Conservation (phyloP, 1,140 invertebrate species). For the Teleogryllus occipitalis region DNA sequence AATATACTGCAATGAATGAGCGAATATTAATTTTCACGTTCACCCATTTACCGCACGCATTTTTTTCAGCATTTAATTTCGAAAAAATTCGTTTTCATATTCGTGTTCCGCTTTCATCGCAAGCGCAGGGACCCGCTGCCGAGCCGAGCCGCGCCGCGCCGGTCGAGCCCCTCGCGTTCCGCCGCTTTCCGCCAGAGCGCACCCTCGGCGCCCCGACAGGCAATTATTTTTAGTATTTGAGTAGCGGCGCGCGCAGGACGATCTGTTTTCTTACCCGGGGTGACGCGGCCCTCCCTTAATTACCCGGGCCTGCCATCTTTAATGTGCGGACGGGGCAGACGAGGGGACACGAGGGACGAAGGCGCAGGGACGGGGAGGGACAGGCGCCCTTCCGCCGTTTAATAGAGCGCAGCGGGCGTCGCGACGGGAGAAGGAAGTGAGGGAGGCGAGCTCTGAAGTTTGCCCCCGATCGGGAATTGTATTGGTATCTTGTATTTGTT, state of each 20-base stretch:
- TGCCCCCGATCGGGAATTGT: not conserved
- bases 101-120: not conserved
- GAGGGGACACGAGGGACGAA: not conserved
- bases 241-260: not conserved
- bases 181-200: not conserved
- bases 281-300: constrained; percentile 2
- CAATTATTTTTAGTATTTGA: constrained; percentile 6
- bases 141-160: too few species aligned
- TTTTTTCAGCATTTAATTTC: not conserved
- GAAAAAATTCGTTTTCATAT: not conserved
- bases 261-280: not conserved
- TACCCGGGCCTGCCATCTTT: not conserved
- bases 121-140: not conserved
- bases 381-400: too few species aligned
- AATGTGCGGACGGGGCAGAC: not conserved
- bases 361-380: not conserved
- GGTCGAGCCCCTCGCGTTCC: not conserved
- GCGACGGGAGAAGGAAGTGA: not conserved
- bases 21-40: too few species aligned
- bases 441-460: not conserved
- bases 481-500: not conserved
- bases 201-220: not conserved
- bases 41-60: too few species aligned
- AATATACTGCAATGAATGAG: too few species aligned
- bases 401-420: too few species aligned